Base-by-base conservation (phyloP, 2,888 invertebrate species). In the Tromatobia lineatoria region DNA sequence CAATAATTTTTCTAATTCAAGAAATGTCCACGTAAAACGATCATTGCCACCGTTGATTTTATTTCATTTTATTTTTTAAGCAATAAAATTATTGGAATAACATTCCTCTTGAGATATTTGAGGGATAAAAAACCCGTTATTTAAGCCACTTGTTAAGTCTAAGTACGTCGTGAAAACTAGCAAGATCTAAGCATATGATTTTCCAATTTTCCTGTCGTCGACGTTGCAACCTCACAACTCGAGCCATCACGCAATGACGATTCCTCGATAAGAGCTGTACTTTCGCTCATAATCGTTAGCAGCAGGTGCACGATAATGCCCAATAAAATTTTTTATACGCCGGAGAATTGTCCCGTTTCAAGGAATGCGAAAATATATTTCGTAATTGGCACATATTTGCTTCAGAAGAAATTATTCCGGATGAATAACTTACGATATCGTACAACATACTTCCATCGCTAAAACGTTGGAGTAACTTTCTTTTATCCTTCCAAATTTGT, bases 221-320 rank as follows among this genome's bases (percentile, higher is more conserved):
- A 20, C 13, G 47, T 61, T 61, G 69, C 47, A 52, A 50, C 64
- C 34, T 29, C 75, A 70, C 25, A 15, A 50, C 70, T 69, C 23
- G 11, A 74, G 34, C 23, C 42, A 20, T 54, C 69, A 23, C 20
- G 67, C 61, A 84, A 85, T 88, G 83, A 82, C 59, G 74, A 82
- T 83, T 79, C 78, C 50, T 15, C 75, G 23, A 47, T 50, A 64
- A 75, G 75, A 61, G 50, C 76, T 70, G 80, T 86, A 78, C 79
- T 85, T 83, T 85, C 78, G 42, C 74, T 66, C 75, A 38, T 59
- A 13, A 61, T 61, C 52, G 52, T 61, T n/a, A 20, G 18, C 38
- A 64, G 10, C 25, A 3, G 64, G 10, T 64, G 64, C 64, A 38
- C 38, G 18, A 42, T 64, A 42, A 64, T 64, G 2, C 38, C 15